Percentiles rank a stretch among this genome's conserved stretches.
phyloP scores from a whole-genome alignment of 2,888 invertebrate species.

The Cynaeus angustus region DNA sequence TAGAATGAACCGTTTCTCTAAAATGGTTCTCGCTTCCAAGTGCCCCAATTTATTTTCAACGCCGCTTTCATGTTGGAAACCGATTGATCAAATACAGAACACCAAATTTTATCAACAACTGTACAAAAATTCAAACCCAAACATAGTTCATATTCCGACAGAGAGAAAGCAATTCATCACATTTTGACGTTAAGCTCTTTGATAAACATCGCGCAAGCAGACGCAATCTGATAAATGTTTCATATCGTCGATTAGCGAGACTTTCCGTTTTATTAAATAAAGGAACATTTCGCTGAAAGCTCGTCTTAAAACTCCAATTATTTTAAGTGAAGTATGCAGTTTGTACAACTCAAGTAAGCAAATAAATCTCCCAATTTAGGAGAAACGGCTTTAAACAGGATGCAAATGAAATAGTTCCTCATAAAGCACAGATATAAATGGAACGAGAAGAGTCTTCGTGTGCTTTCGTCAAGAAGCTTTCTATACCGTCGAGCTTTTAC shows the following conservation, averaged over 20 bases:
- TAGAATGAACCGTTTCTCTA: slow-evolving; percentile 6
- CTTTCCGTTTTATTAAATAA: slow-evolving; percentile 2
- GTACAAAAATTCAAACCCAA: slow-evolving; percentile 21
- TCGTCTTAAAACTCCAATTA: slow-evolving; percentile 41
- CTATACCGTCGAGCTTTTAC: slow-evolving; percentile 34
- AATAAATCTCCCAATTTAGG: slow-evolving; percentile 46
- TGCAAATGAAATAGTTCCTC: slow-evolving; percentile 50
- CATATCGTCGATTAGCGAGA: slow-evolving; percentile 12
- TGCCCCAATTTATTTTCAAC: slow-evolving; percentile 16
- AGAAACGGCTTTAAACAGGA: slow-evolving; percentile 34
- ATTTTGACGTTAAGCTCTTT: slow-evolving; percentile 34
- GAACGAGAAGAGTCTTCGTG: slow-evolving; percentile 19
- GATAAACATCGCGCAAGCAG: slow-evolving; percentile 4
- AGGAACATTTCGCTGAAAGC: slow-evolving; percentile 2
- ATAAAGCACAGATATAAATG: slow-evolving; percentile 42
- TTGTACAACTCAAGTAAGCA: slow-evolving; percentile 5
- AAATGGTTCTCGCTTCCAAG: slow-evolving; percentile 17
- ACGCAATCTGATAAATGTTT: slow-evolving; percentile 35
- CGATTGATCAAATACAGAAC: slow-evolving; percentile 20
- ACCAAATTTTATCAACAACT: slow-evolving; percentile 20
- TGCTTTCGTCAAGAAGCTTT: slow-evolving; percentile 29
- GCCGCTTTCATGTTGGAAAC: slow-evolving; percentile 6
- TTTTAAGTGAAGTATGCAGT: slow-evolving; percentile 38
- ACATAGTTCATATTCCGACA: slow-evolving; percentile 10
- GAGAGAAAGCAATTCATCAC: slow-evolving; percentile 31